Conservation (phyloP, 2,113 vertebrate species). For the Gallinago undulata region DNA sequence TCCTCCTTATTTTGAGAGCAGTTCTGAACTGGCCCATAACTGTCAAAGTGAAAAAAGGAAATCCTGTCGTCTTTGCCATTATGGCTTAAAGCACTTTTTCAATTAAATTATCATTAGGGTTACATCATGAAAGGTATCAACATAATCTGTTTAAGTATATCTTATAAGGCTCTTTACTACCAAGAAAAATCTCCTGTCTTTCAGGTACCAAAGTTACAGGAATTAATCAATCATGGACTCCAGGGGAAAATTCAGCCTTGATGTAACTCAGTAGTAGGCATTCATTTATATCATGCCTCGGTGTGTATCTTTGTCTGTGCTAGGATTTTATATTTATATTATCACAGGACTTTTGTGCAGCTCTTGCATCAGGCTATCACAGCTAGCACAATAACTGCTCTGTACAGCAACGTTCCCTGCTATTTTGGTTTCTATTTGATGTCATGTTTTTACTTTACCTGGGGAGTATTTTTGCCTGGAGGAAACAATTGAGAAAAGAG, state of each 20-base stretch:
- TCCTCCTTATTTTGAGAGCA: constrained; percentile 23
- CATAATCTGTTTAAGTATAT: constrained; percentile 61
- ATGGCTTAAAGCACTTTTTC: constrained; percentile 64
- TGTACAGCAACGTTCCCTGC: neutral
- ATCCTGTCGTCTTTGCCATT: constrained; percentile 43
- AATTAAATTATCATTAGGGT: constrained; percentile 69
- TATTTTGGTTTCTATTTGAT: constrained; percentile 37
- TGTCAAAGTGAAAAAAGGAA: constrained; percentile 57
- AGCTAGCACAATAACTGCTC: neutral
- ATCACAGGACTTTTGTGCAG: constrained; percentile 4
- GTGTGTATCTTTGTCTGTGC: neutral
- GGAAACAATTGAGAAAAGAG: constrained; percentile 20
- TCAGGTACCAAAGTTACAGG: constrained; percentile 53
- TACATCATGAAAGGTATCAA: constrained; percentile 67
- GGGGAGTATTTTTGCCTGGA: constrained; percentile 39
- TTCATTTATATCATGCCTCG: constrained; percentile 4
- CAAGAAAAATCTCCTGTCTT: constrained; percentile 64
- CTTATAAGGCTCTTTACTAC: constrained; percentile 56
- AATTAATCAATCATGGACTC: constrained; percentile 62
- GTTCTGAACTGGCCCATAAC: constrained; percentile 48
- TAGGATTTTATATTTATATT: constrained; percentile 37
- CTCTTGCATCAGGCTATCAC: neutral
- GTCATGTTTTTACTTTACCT: constrained; percentile 12
- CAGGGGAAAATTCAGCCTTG: constrained; percentile 47
- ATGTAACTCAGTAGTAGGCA: constrained; percentile 43